Conservation (phyloP, 1,140 invertebrate genomes). For the Penaeus chinensis region DNA sequence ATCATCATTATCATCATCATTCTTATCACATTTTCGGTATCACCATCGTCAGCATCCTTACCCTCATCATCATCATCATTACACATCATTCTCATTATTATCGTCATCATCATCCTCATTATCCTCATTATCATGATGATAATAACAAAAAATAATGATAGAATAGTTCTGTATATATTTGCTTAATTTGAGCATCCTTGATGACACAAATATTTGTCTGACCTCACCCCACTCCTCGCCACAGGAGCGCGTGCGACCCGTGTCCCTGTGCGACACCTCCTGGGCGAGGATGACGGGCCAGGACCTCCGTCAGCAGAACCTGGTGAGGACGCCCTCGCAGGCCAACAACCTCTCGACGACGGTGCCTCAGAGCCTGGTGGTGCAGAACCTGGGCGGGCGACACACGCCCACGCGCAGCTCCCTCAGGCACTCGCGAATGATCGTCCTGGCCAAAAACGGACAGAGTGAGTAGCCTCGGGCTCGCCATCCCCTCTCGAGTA, state of each 20-base stretch:
- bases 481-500: not conserved
- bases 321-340: slow-evolving; percentile 81
- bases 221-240: not conserved
- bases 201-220: not conserved
- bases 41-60: no score
- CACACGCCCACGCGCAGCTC: slow-evolving; percentile 80
- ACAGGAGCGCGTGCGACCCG: slow-evolving; percentile 56
- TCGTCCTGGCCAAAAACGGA: slow-evolving; percentile 74
- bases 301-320: slow-evolving; percentile 68
- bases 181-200: no score
- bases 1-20: no score
- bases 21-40: no score
- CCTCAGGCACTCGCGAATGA: slow-evolving; percentile 78
- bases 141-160: no score
- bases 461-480: slow-evolving; percentile 69
- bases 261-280: slow-evolving; percentile 62
- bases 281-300: slow-evolving; percentile 63
- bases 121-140: no score
- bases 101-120: no score
- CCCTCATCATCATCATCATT: no score
- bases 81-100: no score
- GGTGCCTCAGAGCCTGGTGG: slow-evolving; percentile 77
- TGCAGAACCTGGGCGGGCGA: slow-evolving; percentile 65
- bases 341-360: slow-evolving; percentile 75
- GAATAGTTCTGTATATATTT: no score